phyloP scores from a whole-genome alignment of 2,113 vertebrate genomes.

The Boleophthalmus pectinirostris region DNA sequence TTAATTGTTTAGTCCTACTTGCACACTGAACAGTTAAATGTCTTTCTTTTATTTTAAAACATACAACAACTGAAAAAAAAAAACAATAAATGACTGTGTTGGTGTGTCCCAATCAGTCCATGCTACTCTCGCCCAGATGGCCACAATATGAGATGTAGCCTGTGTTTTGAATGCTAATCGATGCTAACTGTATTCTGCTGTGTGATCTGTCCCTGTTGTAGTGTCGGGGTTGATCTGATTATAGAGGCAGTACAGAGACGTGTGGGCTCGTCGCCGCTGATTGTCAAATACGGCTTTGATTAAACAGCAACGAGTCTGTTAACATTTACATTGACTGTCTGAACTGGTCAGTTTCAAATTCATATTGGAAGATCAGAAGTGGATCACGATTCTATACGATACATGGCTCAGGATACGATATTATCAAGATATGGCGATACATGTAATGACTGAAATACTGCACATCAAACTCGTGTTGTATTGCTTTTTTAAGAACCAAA shows the following conservation, averaged over 20 bases:
- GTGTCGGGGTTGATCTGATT: slow-evolving; percentile 39
- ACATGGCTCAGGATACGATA: too few species aligned
- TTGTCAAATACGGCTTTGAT: slow-evolving; percentile 35
- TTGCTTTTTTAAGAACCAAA: too few species aligned
- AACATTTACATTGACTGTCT: slow-evolving; percentile 20
- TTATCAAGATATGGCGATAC: too few species aligned
- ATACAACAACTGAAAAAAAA: too few species aligned
- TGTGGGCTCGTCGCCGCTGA: not conserved
- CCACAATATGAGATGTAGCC: slow-evolving; percentile 36
- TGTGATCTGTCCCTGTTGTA: slow-evolving; percentile 25
- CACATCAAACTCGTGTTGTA: too few species aligned
- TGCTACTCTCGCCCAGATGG: slow-evolving; percentile 44
- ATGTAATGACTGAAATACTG: too few species aligned
- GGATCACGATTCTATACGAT: too few species aligned
- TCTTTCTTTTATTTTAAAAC: too few species aligned
- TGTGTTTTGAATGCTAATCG: slow-evolving; percentile 28
- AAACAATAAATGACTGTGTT: too few species aligned
- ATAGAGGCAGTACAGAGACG: slow-evolving; percentile 5
- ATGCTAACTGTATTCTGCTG: slow-evolving; percentile 21
- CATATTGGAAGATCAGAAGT: too few species aligned
- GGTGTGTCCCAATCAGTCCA: slow-evolving; percentile 38
- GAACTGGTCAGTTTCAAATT: slow-evolving; percentile 6
- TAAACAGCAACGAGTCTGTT: slow-evolving; percentile 28
- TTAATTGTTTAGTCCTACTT: too few species aligned
- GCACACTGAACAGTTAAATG: too few species aligned